phyloP scores from a whole-genome alignment of 2,888 invertebrate species.

The Geotrupes spiniger region DNA sequence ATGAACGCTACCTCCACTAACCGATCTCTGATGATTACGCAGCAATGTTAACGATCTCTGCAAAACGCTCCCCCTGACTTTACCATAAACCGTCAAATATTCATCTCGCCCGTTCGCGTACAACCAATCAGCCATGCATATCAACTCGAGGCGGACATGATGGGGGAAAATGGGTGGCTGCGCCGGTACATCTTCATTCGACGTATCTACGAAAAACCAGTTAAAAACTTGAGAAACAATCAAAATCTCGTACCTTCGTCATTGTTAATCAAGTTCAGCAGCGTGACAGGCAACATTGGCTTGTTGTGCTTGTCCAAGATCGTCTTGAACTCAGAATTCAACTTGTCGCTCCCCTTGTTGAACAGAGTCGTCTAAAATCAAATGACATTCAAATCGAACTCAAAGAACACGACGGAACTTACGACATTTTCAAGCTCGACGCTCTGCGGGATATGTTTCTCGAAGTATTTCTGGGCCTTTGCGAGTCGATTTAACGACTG shows the following conservation, averaged over 20 bases:
- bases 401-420: constrained; percentile 45
- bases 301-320: constrained; percentile 81
- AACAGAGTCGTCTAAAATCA: constrained; percentile 65
- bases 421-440: constrained; percentile 93
- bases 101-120: constrained; percentile 71
- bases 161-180: constrained; percentile 69
- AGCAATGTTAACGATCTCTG: constrained; percentile 71
- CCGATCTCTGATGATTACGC: constrained; percentile 75
- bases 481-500: constrained; percentile 81
- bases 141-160: constrained; percentile 66
- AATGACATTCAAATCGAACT: constrained; percentile 28
- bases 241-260: constrained; percentile 67
- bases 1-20: constrained; percentile 74
- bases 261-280: constrained; percentile 81
- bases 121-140: constrained; percentile 83
- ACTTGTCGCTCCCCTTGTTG: constrained; percentile 77
- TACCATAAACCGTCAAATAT: constrained; percentile 72
- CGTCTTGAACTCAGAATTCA: constrained; percentile 87
- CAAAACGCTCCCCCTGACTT: constrained; percentile 73
- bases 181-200: constrained; percentile 56
- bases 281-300: constrained; percentile 80
- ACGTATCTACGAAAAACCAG: constrained; percentile 27
- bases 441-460: constrained; percentile 88
- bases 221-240: neutral
- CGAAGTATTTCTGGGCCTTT: constrained; percentile 87